Evolutionary conservation across 2,797 vertebrate genomes (phyloP).

Genomic region (Hemitrygon akajei): DNA sequence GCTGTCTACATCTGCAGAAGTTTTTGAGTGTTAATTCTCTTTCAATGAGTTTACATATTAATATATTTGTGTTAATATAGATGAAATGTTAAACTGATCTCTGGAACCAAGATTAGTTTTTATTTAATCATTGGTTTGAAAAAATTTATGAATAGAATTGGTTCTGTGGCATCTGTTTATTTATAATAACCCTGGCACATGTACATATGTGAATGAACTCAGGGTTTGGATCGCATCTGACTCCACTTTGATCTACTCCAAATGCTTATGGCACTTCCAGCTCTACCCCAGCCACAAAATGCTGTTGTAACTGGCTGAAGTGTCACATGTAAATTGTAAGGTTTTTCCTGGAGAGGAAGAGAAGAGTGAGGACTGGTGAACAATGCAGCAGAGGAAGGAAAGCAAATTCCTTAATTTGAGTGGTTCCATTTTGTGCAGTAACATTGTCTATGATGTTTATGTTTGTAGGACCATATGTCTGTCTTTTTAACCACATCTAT

Average conservation of each 20-base stretch:
- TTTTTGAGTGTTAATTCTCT: too few relatives aligned
- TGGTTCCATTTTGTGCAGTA: background rate
- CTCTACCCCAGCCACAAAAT: background rate
- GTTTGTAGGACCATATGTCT: too few relatives aligned
- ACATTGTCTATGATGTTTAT: background rate
- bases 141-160: background rate
- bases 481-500: too few relatives aligned
- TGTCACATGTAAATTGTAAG: background rate
- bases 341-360: background rate
- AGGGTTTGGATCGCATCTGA: background rate
- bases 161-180: too few relatives aligned
- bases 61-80: background rate
- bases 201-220: background rate
- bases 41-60: background rate
- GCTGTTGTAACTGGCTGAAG: background rate
- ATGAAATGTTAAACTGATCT: background rate
- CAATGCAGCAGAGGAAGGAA: background rate
- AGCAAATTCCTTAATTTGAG: background rate
- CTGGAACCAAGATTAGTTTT: background rate
- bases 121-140: background rate
- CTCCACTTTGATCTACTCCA: background rate
- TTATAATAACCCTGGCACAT: too few relatives aligned
- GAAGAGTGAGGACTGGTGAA: background rate
- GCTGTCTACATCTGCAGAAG: too few relatives aligned
- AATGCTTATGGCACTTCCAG: too few relatives aligned